Evolutionary conservation across 2,113 vertebrate species (phyloP), one percentile per base, ranked within the genome.

Genomic region (Mungos mungo): DNA sequence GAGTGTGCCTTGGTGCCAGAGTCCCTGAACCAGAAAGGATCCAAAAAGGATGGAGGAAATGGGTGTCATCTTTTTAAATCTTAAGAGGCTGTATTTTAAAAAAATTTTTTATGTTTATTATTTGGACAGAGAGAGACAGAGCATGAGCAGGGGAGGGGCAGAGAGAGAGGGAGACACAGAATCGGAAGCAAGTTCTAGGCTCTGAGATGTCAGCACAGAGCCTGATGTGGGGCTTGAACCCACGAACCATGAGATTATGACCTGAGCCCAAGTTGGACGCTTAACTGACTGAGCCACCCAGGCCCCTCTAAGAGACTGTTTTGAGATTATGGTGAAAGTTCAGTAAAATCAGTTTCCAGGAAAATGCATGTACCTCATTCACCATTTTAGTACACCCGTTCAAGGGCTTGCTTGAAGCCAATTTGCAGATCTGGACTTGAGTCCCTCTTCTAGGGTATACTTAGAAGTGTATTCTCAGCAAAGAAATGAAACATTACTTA

Each of bases 1-100:
- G 31, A 85, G 4, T 9, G 8, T 0, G 0, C 5, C 57, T 66
- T 57, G 5, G 23, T 13, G 38, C 33, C 5, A 1, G 0, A 21
- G 52, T 60, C n/a, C 11, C 45, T 54, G 19, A 50, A 29, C 65
- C 7, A 23, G 33, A 79, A n/a, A 54, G 65, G 13, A 38, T 65
- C 57, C 38, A 23, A 35, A 79, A n/a, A 54, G 65, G 13, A 38
- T 65, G 52, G 38, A 21, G 27, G n/a, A 27, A 86, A 25, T 18
- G 0, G 25, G 6, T 18, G 63, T 77, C 54, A 63, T 66, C n/a
- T 79, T 79, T 47, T n/a, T 38, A 54, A 89, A 33, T 72, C 86
- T 82, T 85, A 27, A 60, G 6, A 66, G 14, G 11, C 14, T 3
- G 3, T 15, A 47, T 47, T 47, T 47, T 1, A 9, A 47, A 47